Evolutionary conservation across 2,113 vertebrate species (phyloP).

Genomic region (Proterorhinus semilunaris): DNA sequence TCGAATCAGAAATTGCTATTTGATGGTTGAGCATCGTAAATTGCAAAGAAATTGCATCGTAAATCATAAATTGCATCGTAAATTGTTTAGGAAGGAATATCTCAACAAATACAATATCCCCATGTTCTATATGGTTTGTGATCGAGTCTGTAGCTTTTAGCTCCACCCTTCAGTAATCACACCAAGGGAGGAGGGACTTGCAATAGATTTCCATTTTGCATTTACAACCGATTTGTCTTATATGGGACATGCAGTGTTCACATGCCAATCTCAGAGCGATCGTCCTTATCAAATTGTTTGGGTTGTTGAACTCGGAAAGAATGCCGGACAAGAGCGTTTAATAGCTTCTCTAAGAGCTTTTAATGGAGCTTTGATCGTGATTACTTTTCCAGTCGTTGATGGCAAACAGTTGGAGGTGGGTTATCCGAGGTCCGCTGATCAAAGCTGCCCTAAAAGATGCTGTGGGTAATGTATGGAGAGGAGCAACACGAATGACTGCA

Average conservation of each 20-base stretch:
- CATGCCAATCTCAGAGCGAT: not conserved
- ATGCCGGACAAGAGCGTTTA: not conserved
- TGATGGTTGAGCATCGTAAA: too few species aligned
- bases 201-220: not conserved
- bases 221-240: not conserved
- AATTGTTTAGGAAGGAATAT: too few species aligned
- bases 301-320: conserved; percentile 6
- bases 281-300: conserved; percentile 1
- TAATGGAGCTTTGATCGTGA: conserved; percentile 8
- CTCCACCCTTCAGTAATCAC: too few species aligned
- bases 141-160: too few species aligned
- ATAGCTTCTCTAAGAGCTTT: conserved; percentile 11
- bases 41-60: too few species aligned
- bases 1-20: too few species aligned
- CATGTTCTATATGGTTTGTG: too few species aligned
- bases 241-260: not conserved
- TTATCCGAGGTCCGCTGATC: conserved; percentile 1
- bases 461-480: not conserved
- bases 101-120: too few species aligned
- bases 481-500: conserved; percentile 40
- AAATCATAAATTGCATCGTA: too few species aligned
- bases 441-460: not conserved
- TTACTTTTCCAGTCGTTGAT: conserved; percentile 1
- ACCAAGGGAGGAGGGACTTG: too few species aligned
- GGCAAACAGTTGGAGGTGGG: not conserved